Evolutionary conservation across 1,140 invertebrate species (phyloP), one percentile per base, ranked within the genome.

Genomic region (Lepidurus couesii): DNA sequence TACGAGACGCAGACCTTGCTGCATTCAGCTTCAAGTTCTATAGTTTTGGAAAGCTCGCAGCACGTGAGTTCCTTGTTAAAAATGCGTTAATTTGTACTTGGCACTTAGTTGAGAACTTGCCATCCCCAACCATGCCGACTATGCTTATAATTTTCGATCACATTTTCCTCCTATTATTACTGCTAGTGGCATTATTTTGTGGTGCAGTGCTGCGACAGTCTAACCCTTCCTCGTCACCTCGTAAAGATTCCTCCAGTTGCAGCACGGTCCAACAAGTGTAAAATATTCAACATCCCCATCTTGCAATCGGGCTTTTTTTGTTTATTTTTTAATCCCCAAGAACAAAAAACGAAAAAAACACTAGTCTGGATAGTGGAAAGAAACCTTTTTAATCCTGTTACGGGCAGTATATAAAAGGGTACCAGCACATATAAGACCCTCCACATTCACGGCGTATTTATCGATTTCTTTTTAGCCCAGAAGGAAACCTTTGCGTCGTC

Each of bases 71-170:
- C 6, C 53, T 65, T 21, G 53, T 65, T 65, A 13, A 65, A 13
- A 65, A 65, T 65, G 53, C 53, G 53, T 65, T 65, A 65, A 13
- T 4, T 7, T 21, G 6, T 65, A 7, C 16, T 16, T 65, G 53
- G 53, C 21, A 9, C 21, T 65, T 65, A 65, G 21, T 13, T 7
- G 53, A 13, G 13, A 65, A 65, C n/a, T 11, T 65, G 6, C 53
- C 53, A 7, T 65, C 16, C 16, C 7, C 44, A 78, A 81, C 65
- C 74, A 82, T 82, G 82, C 82, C 82, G 43, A 82, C 82, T 7
- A 81, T 81, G 42, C 81, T 82, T 34, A 82, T 82, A 80, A 82
- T 82, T 77, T 82, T 82, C 75, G 82, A 82, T 78, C 82, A 82
- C 80, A 80, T 82, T 53, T 82, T 82, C 75, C 80, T 82, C 0